Evolutionary conservation across 2,888 invertebrate genomes (phyloP).

Genomic region (Charanyca ferruginea): DNA sequence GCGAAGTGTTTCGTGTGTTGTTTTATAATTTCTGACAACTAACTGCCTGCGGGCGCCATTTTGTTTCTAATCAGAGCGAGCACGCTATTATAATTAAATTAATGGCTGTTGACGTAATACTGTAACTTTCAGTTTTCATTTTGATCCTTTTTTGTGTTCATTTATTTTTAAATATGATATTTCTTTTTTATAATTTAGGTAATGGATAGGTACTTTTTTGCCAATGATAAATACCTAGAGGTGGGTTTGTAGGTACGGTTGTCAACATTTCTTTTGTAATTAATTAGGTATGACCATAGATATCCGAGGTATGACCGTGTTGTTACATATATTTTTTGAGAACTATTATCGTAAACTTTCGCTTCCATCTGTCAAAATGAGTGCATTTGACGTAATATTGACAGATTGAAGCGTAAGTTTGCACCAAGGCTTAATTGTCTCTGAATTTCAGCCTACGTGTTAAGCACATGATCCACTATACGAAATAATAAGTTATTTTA

Average conservation of each 20-base stretch:
- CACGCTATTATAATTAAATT: constrained; percentile 60
- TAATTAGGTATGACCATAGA: too few species aligned
- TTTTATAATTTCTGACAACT: constrained; percentile 24
- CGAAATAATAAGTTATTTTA: too few species aligned
- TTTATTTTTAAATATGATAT: constrained; percentile 22
- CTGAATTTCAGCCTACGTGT: too few species aligned
- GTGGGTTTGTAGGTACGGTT: not conserved
- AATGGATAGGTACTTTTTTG: too few species aligned
- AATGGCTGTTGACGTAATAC: constrained; percentile 49
- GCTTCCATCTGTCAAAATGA: too few species aligned
- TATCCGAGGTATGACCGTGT: too few species aligned
- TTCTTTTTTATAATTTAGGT: not conserved
- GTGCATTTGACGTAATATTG: too few species aligned
- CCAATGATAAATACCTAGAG: constrained; percentile 14
- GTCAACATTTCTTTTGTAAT: not conserved
- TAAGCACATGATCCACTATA: too few species aligned
- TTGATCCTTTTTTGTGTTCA: constrained; percentile 3
- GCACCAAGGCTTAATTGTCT: too few species aligned
- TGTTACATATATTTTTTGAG: too few species aligned
- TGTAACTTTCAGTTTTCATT: constrained; percentile 14
- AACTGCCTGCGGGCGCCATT: constrained; percentile 14
- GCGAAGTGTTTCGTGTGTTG: constrained; percentile 7
- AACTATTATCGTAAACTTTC: too few species aligned
- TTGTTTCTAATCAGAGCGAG: constrained; percentile 41
- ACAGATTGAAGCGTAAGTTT: too few species aligned